These are phyloP conservation scores for Thecocarcelia acutangulata DNA, from an alignment of 2,888 invertebrate genomes.

Conservation along the genomic window DNA sequence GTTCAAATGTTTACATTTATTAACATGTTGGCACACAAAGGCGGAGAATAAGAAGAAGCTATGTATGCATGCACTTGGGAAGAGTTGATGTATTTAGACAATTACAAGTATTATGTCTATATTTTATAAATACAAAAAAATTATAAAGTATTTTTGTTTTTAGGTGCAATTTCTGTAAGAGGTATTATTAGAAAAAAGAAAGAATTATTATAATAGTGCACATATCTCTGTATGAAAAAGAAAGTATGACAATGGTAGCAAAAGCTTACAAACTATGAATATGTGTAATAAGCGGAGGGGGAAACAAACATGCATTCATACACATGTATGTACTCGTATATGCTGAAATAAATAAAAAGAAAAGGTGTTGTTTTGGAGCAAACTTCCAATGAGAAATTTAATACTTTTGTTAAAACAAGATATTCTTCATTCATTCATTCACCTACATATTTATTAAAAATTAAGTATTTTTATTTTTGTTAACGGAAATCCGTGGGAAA, in stretches of 20 bases:
- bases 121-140: constrained; percentile 14
- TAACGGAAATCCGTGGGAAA: constrained; percentile 2
- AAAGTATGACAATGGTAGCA: not conserved
- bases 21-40: constrained; percentile 12
- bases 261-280: no score
- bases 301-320: no score
- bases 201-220: constrained; percentile 5
- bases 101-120: constrained; percentile 30
- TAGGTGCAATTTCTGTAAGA: constrained; percentile 9
- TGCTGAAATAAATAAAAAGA: no score
- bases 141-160: constrained; percentile 16
- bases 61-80: constrained; percentile 16
- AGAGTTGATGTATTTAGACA: constrained; percentile 32
- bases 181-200: not conserved
- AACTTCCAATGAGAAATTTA: no score
- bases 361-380: no score
- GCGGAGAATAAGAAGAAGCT: not conserved
- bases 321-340: no score
- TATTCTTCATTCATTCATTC: no score
- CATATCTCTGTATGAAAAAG: not conserved
- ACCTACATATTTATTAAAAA: not conserved
- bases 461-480: not conserved
- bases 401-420: no score
- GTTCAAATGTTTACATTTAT: constrained; percentile 19
- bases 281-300: no score